Base-by-base conservation (phyloP, 2,888 invertebrate genomes). In the Polydrusus pterygomalis region DNA sequence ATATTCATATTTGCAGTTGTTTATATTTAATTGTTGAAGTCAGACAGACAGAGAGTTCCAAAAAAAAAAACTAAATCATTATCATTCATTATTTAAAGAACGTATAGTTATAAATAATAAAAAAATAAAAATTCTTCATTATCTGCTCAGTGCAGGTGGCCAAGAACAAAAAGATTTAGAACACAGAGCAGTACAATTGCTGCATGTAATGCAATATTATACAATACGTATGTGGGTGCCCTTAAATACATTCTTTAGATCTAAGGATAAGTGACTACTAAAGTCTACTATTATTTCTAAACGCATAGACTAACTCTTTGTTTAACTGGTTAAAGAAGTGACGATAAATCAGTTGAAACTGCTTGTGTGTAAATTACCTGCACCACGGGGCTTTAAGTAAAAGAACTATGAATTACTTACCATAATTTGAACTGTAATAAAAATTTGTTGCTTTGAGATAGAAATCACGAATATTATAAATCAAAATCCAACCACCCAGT, bases 221-320 rank as follows among this genome's bases (percentile, higher is more conserved):
- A 62, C 62, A 62, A 62, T 62, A 18, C 5, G 47, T 20, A 70
- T 70, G 70, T 62, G 70, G 70, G 70, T 49, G 70, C 70, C 15
- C 45, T 63, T 45, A 63, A 63, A 47, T 47, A 49, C 34, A 43
- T 17, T 60, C 34, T 62, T 58, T 69, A 69, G 69, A 45, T 58
- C 11, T 49, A 34, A 40, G 49, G 34, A 58, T 70, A 70, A 62
- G 49, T 70, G 62, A 47, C 70, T 70, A 47, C 70, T 70, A 49
- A 34, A 60, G 15, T 34, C 30, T 70, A 60, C 70, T 58, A 70
- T 70, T 70, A 70, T 70, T 70, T 70, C 47, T 70, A 70, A 70
- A 62, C 70, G 51, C 60, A 49, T 62, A 62, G 49, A 43, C 47
- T 43, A 49, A 17, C 11, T 60, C 49, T 62, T 70, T 70, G 70